phyloP scores from a whole-genome alignment of 2,113 vertebrate species.

The Hydrolagus affinis region DNA sequence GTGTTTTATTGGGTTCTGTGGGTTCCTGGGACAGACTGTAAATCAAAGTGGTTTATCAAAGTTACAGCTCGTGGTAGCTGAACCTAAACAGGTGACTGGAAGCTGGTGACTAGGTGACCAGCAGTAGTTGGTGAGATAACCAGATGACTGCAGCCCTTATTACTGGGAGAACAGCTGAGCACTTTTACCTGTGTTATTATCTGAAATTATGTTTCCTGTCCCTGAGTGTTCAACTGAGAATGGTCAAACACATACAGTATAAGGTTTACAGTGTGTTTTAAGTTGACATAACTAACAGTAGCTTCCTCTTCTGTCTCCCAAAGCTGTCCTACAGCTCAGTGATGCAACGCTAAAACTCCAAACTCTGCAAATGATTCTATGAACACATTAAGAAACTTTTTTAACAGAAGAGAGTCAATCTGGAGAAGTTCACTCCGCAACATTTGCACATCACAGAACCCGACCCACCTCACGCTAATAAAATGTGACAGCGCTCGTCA shows the following conservation, averaged over 20 bases:
- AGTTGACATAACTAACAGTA: neutral
- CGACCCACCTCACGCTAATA: slow-evolving; percentile 57
- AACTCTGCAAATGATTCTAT: neutral
- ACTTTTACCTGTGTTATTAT: neutral
- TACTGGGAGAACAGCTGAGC: neutral
- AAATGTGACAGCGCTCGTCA: slow-evolving; percentile 55
- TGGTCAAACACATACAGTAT: neutral
- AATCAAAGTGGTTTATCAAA: neutral
- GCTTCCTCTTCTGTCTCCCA: slow-evolving; percentile 35
- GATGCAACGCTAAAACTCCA: slow-evolving; percentile 53
- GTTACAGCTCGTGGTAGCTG: too few relatives aligned
- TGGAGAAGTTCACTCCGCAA: slow-evolving; percentile 29
- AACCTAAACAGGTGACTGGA: too few relatives aligned
- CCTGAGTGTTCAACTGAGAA: neutral
- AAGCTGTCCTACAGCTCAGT: slow-evolving; percentile 60
- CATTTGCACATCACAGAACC: slow-evolving; percentile 56
- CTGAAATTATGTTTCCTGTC: neutral
- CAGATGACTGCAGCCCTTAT: neutral
- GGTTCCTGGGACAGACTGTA: neutral
- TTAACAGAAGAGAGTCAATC: slow-evolving; percentile 16
- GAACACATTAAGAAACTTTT: neutral
- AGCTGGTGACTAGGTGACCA: too few relatives aligned
- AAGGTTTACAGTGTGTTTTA: neutral
- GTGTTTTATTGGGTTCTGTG: neutral
- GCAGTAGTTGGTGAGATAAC: too few relatives aligned